These are phyloP conservation scores for Coregonus ussuriensis DNA, from an alignment of 2,797 vertebrate genomes.

Conservation along the genomic window DNA sequence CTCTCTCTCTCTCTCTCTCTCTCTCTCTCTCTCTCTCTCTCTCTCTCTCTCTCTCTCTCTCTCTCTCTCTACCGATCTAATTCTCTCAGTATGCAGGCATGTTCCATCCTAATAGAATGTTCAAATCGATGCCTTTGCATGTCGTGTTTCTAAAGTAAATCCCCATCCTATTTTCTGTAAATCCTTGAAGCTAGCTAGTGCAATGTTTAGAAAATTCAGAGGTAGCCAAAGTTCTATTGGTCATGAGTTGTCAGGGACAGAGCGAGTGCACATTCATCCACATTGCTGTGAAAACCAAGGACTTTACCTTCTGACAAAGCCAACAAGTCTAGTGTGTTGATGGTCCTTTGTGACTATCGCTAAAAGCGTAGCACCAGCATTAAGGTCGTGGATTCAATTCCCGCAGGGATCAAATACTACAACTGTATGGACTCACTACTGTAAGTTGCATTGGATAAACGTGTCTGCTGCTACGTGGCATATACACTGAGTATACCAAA, in stretches of 20 bases:
- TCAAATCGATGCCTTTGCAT: neutral
- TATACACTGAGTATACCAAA: too few species aligned
- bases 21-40: neutral
- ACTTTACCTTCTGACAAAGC: neutral
- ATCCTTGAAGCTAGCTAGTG: neutral
- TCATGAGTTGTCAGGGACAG: neutral
- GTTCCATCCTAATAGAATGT: neutral
- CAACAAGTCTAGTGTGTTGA: neutral
- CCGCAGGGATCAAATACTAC: neutral
- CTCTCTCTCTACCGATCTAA: slow-evolving; percentile 1
- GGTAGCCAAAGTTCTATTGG: neutral
- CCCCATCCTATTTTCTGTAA: neutral
- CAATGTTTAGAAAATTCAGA: neutral
- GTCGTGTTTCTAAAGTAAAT: neutral
- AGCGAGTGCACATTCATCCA: neutral
- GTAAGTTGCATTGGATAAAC: too few species aligned
- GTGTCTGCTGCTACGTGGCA: too few species aligned
- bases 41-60: neutral
- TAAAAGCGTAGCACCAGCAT: neutral
- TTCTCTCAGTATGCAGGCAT: neutral
- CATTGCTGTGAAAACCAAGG: neutral
- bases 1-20: neutral
- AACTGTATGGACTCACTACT: too few species aligned
- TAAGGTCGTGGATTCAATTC: neutral
- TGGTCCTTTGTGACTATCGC: neutral